A percentile compares a stretch with the other conserved stretches of the same genome.
phyloP scores from a whole-genome alignment of 1,140 invertebrate genomes.

The Nixonia krombeini region DNA sequence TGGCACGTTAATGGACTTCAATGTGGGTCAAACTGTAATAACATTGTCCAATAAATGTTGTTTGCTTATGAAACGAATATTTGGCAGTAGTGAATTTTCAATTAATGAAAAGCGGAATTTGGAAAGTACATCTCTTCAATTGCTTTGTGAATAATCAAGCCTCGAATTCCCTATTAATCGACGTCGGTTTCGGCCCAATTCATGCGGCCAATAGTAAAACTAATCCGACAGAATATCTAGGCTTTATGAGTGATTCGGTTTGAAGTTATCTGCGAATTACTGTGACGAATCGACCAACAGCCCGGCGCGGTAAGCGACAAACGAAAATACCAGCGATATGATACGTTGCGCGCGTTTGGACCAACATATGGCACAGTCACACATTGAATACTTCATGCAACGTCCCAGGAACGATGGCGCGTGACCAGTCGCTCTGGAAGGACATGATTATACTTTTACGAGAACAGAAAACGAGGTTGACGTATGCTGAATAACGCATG shows the following conservation, averaged over 20 bases:
- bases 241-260: conserved; percentile 26
- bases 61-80: conserved; percentile 28
- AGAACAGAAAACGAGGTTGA: conserved; percentile 54
- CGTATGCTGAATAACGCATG: conserved; percentile 61
- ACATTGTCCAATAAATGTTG: conserved; percentile 13
- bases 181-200: conserved; percentile 4
- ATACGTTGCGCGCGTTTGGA: conserved; percentile 11
- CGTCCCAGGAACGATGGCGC: conserved; percentile 34
- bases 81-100: conserved; percentile 23
- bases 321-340: conserved; percentile 20
- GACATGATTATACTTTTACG: conserved; percentile 65
- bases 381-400: conserved; percentile 60
- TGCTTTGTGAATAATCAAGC: conserved; percentile 39
- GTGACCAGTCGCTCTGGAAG: conserved; percentile 42
- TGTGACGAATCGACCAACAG: conserved; percentile 14
- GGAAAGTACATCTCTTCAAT: conserved; percentile 13
- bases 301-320: conserved; percentile 15
- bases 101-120: conserved; percentile 24
- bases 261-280: conserved; percentile 14
- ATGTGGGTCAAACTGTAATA: conserved; percentile 27
- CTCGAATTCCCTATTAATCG: conserved; percentile 1
- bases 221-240: conserved; percentile 13
- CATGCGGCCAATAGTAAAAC: conserved; percentile 18
- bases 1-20: too few species aligned
- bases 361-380: conserved; percentile 51